A percentile compares a stretch with the other conserved stretches of the same genome.
Conservation (phyloP, 2,113 vertebrate species). For the Pachyramphus minor region DNA sequence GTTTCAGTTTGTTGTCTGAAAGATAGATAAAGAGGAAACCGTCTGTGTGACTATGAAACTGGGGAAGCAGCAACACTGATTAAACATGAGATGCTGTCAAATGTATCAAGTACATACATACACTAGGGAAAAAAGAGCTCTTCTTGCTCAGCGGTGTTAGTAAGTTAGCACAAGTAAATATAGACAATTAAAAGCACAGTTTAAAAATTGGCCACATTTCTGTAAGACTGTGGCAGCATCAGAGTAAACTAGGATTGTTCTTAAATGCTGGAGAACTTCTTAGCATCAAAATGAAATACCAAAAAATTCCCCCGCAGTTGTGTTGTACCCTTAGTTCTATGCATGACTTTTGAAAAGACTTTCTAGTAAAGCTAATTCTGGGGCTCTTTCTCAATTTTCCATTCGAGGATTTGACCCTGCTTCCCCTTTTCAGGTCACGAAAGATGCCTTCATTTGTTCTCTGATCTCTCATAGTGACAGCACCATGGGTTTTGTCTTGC, state of each 20-base stretch:
- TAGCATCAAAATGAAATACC: neutral
- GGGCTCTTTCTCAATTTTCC: neutral
- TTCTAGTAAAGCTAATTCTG: conserved; percentile 11
- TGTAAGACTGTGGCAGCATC: neutral
- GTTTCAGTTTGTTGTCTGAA: conserved; percentile 21
- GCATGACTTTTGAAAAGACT: neutral
- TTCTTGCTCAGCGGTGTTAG: neutral
- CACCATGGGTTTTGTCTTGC: neutral
- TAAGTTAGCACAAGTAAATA: neutral
- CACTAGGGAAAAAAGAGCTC: neutral
- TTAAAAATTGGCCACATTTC: neutral
- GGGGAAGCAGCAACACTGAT: conserved; percentile 6
- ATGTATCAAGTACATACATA: neutral
- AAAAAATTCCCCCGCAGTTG: neutral
- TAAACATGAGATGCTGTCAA: conserved; percentile 23
- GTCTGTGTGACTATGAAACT: neutral
- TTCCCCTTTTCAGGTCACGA: neutral
- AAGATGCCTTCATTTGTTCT: conserved; percentile 43
- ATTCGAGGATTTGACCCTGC: conserved; percentile 10
- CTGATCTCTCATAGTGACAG: conserved; percentile 1
- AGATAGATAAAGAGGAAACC: neutral
- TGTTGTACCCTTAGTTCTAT: neutral
- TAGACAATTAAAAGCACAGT: neutral
- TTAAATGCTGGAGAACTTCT: neutral
- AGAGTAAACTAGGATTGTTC: neutral